Percentiles rank a stretch among this genome's conserved stretches.
Evolutionary conservation across 2,797 vertebrate genomes (phyloP).

Genomic region (Merluccius polli): DNA sequence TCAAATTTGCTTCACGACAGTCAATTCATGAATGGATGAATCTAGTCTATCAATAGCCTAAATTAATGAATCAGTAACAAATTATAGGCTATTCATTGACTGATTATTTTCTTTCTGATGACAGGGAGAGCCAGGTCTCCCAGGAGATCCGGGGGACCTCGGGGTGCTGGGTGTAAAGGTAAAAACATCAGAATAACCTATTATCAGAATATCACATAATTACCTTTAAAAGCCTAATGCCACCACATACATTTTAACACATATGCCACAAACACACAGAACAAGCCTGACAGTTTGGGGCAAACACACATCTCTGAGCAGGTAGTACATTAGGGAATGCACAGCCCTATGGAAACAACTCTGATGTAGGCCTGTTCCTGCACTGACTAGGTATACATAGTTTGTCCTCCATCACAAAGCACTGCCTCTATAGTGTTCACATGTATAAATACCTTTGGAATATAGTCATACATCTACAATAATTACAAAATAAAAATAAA

Average conservation of each 20-base stretch:
- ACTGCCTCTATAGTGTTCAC: neutral
- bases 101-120: neutral
- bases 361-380: too few relatives aligned
- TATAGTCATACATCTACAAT: neutral
- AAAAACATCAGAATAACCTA: constrained; percentile 4
- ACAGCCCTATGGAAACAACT: neutral
- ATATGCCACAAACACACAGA: neutral
- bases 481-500: neutral
- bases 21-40: too few relatives aligned
- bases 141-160: constrained; percentile 57
- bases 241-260: neutral
- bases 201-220: neutral
- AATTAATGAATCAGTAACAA: neutral
- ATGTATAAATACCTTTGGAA: neutral
- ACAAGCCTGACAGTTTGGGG: neutral
- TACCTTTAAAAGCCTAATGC: neutral
- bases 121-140: constrained; percentile 69
- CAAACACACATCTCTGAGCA: neutral
- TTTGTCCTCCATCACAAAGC: too few relatives aligned
- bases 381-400: too few relatives aligned
- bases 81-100: neutral
- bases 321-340: neutral
- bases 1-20: neutral
- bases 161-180: constrained; percentile 67
- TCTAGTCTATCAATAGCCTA: neutral